These are phyloP conservation scores for Hypomecis atomaria DNA, from an alignment of 2,888 invertebrate species.

Conservation along the genomic window DNA sequence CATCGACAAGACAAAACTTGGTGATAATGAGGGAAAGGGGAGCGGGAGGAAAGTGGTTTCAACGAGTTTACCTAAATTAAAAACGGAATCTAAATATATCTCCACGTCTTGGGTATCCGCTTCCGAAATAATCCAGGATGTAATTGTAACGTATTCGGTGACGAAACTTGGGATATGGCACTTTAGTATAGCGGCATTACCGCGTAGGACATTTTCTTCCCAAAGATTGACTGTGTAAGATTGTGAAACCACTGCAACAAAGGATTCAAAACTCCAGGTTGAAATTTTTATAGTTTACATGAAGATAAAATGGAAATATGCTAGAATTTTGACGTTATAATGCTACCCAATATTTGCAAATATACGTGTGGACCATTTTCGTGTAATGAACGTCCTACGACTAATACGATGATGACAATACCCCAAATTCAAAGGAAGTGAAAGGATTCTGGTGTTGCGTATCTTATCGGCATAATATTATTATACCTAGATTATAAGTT, in stretches of 20 bases:
- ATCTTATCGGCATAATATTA: constrained; percentile 6
- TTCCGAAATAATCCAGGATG: constrained; percentile 92
- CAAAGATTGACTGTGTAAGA: constrained; percentile 94
- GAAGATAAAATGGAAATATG: too few species aligned
- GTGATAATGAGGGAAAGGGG: constrained; percentile 24
- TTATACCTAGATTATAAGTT: constrained; percentile 69
- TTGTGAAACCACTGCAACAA: constrained; percentile 93
- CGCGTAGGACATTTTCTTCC: constrained; percentile 96
- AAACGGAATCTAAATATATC: constrained; percentile 76
- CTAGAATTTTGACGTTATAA: too few species aligned
- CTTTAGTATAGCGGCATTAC: constrained; percentile 95
- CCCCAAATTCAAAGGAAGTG: constrained; percentile 36
- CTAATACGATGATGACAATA: neutral
- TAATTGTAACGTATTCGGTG: constrained; percentile 94
- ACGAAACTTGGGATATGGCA: constrained; percentile 97
- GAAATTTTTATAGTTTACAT: too few species aligned
- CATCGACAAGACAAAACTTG: neutral
- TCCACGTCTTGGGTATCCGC: constrained; percentile 83
- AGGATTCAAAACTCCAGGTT: neutral
- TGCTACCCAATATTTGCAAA: too few species aligned
- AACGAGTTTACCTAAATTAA: constrained; percentile 69
- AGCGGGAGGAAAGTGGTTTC: constrained; percentile 28
- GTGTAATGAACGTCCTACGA: too few species aligned
- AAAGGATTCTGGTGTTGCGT: constrained; percentile 22
- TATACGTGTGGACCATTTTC: too few species aligned